Conservation (phyloP, 1,140 invertebrate species). For the Spodoptera frugiperda region DNA sequence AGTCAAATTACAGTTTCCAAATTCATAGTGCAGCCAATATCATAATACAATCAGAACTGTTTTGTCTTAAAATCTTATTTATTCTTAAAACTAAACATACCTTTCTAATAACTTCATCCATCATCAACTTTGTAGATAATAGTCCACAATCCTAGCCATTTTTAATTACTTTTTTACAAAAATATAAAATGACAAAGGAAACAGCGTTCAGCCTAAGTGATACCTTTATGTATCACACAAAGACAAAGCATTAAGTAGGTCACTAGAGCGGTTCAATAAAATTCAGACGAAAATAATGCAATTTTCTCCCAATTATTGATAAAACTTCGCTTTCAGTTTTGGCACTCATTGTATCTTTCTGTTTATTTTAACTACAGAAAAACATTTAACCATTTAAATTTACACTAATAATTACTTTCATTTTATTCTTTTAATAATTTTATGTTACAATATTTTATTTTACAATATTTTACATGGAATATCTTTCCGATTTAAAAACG, state of each 20-base stretch:
- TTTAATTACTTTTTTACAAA: constrained; percentile 8
- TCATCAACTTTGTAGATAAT: constrained; percentile 56
- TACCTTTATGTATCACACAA: constrained; percentile 27
- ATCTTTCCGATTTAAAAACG: constrained; percentile 2
- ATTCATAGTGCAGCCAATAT: too few species aligned
- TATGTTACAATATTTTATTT: not conserved
- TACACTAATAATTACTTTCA: not conserved
- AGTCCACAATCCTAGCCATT: constrained; percentile 25
- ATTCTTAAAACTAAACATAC: constrained; percentile 42
- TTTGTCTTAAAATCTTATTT: not conserved
- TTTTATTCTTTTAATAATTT: not conserved
- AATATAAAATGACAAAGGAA: constrained; percentile 24
- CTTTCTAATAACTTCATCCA: constrained; percentile 57
- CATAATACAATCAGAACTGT: not conserved
- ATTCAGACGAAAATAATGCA: constrained; percentile 9
- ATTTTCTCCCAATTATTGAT: constrained; percentile 52
- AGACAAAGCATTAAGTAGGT: constrained; percentile 54
- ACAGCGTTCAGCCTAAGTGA: not conserved
- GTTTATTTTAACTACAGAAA: not conserved
- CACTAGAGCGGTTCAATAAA: constrained; percentile 50
- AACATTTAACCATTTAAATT: not conserved
- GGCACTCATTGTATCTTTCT: not conserved
- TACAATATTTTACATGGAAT: not conserved
- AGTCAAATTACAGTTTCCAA: too few species aligned
- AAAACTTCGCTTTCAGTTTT: constrained; percentile 50